Conservation (phyloP, 2,113 vertebrate species). For the Microcebus murinus region DNA sequence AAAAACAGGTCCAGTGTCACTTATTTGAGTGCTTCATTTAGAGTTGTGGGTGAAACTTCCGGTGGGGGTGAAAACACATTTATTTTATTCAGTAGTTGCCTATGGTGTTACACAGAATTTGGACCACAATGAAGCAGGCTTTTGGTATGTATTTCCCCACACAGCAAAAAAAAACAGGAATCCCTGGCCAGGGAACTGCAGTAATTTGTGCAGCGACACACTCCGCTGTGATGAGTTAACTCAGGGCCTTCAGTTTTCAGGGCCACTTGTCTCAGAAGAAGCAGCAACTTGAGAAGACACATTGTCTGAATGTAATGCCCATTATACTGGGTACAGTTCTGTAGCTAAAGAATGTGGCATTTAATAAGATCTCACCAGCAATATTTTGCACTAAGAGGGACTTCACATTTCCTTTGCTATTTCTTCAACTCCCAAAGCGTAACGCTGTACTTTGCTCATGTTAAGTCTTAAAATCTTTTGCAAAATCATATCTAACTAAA, state of each 20-base stretch:
- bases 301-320: not conserved
- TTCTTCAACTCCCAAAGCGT: not conserved
- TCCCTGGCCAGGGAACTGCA: not conserved
- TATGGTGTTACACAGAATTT: not conserved
- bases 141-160: not conserved
- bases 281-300: not conserved
- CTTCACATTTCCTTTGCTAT: not conserved
- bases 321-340: rapidly evolving
- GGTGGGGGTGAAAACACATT: not conserved
- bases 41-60: not conserved
- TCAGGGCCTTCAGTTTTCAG: not conserved
- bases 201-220: not conserved
- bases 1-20: not conserved
- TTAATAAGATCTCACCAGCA: not conserved
- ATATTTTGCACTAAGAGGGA: rapidly evolving
- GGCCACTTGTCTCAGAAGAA: not conserved
- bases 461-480: not conserved
- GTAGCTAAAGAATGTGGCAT: rapidly evolving
- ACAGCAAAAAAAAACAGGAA: not conserved
- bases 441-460: not conserved
- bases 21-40: not conserved
- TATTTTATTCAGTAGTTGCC: not conserved
- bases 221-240: not conserved
- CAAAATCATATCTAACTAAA: not conserved
- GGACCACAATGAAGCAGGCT: not conserved